Percentiles rank a stretch among this genome's conserved stretches.
phyloP scores from a whole-genome alignment of 2,113 vertebrate genomes.

The Oncorhynchus mykiss region DNA sequence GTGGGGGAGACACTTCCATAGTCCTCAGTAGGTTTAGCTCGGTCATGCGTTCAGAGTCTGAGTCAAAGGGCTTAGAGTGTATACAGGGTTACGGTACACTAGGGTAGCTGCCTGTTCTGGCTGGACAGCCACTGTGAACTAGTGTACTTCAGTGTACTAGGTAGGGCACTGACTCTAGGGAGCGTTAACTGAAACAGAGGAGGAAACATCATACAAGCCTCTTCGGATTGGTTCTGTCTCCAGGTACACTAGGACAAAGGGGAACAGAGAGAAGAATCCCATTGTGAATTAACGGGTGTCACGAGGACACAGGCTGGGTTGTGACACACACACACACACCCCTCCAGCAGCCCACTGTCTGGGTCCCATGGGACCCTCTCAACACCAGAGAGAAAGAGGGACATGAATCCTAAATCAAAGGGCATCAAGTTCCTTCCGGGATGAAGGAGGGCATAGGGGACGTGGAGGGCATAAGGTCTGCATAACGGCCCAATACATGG shows the following conservation, averaged over 20 bases:
- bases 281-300: no score
- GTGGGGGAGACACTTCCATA: no score
- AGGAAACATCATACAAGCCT: neutral
- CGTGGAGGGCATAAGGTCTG: neutral
- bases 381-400: neutral
- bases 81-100: no score
- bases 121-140: neutral
- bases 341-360: no score
- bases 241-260: neutral
- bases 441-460: neutral
- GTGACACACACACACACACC: no score
- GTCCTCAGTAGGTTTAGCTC: no score
- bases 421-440: neutral
- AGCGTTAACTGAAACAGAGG: neutral
- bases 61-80: neutral
- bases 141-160: neutral
- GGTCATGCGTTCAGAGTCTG: neutral
- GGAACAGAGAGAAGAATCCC: neutral
- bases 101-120: neutral
- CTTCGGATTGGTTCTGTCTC: neutral
- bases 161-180: no score
- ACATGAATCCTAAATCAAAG: neutral
- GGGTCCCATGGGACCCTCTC: no score
- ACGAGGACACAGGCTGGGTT: no score
- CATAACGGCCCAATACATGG: constrained; percentile 32